These are phyloP conservation scores for Vulpes ferrilata DNA, from an alignment of 2,113 vertebrate genomes.

Conservation along the genomic window DNA sequence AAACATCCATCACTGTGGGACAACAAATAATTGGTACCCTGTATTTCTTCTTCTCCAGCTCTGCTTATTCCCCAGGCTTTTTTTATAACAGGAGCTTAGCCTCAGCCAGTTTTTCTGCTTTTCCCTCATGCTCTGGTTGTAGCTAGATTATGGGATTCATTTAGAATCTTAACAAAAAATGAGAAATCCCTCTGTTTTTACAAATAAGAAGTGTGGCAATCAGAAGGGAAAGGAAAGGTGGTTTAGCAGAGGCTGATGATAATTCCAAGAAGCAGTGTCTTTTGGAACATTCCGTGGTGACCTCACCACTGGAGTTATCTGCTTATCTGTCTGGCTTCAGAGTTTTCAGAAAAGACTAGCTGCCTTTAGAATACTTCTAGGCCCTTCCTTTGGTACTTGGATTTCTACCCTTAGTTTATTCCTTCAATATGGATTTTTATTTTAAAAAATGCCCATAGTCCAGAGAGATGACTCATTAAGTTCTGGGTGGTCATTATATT, in stretches of 20 bases:
- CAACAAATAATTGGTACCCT: background rate
- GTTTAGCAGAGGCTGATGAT: background rate
- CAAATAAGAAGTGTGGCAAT: background rate
- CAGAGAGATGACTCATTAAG: background rate
- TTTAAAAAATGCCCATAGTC: background rate
- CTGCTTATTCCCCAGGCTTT: background rate
- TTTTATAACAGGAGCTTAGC: background rate
- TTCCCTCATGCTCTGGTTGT: background rate
- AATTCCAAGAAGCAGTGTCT: slow-evolving; percentile 56
- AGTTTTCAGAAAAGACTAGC: slow-evolving; percentile 56
- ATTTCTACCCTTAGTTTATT: slow-evolving; percentile 24
- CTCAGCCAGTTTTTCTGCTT: background rate
- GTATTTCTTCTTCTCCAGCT: background rate
- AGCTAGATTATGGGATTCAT: background rate
- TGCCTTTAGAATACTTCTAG: background rate
- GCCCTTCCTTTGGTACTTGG: background rate
- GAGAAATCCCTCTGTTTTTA: slow-evolving; percentile 11
- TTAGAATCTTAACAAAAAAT: background rate
- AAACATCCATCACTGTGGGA: background rate
- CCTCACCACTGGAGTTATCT: background rate
- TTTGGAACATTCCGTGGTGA: background rate
- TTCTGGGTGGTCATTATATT: background rate
- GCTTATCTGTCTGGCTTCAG: slow-evolving; percentile 34
- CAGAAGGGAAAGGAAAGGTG: background rate
- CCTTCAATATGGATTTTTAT: slow-evolving; percentile 22